These are phyloP conservation scores for Aporophyla nigra DNA, from an alignment of 2,888 invertebrate species.

Conservation along the genomic window DNA sequence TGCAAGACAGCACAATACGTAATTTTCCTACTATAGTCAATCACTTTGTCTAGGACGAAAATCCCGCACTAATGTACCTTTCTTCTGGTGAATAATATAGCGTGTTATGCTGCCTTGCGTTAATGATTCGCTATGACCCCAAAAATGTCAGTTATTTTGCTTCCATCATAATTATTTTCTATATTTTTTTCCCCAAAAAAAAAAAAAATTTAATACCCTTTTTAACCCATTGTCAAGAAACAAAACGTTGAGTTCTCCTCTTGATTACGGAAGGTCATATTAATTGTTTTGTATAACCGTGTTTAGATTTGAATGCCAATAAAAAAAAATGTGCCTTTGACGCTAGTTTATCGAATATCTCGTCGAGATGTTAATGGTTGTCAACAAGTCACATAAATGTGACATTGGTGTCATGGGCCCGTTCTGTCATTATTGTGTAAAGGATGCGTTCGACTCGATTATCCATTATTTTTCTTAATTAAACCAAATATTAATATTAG, in stretches of 20 bases:
- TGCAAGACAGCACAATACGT: conserved; percentile 60
- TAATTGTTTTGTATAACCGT: conserved; percentile 46
- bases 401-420: conserved; percentile 41
- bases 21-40: not conserved
- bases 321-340: conserved; percentile 46
- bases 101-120: conserved; percentile 61
- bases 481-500: conserved; percentile 78
- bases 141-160: conserved; percentile 62
- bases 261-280: conserved; percentile 34
- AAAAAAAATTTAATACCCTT: conserved; percentile 52
- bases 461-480: conserved; percentile 72
- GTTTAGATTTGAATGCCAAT: conserved; percentile 49
- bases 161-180: conserved; percentile 62
- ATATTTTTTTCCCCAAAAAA: conserved; percentile 46
- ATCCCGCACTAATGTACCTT: not conserved
- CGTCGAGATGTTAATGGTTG: conserved; percentile 21
- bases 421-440: conserved; percentile 16
- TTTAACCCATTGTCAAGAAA: conserved; percentile 64
- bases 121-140: conserved; percentile 64
- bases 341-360: conserved; percentile 20
- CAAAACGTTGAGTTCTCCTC: conserved; percentile 37
- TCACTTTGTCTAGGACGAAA: not conserved
- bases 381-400: conserved; percentile 32
- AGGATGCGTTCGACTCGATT: conserved; percentile 61
- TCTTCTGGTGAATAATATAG: not conserved